A percentile compares a stretch with the other conserved stretches of the same genome.
Evolutionary conservation across 2,113 vertebrate species (phyloP).

Genomic region (Anser cygnoides): DNA sequence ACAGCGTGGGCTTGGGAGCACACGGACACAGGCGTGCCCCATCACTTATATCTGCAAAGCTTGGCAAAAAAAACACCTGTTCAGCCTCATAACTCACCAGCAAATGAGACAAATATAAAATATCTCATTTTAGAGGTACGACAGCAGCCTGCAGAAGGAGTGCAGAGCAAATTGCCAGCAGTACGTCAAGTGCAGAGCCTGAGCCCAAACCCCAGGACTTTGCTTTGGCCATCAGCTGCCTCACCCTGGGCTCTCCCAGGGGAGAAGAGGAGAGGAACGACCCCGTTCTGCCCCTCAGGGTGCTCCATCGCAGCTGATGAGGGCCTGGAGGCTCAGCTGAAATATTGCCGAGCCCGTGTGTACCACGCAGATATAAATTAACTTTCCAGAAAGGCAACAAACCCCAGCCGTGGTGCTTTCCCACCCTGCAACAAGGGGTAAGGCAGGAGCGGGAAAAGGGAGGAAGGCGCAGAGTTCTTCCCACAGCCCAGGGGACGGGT

Average conservation of each 20-base stretch:
- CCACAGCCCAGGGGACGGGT: slow-evolving; percentile 62
- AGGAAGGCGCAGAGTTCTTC: slow-evolving; percentile 50
- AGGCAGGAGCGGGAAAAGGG: background rate
- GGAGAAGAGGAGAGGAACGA: background rate
- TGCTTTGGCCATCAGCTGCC: background rate
- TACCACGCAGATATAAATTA: slow-evolving; percentile 24
- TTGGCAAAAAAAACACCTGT: background rate
- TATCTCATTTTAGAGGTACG: background rate
- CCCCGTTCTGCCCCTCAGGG: background rate
- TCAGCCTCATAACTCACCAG: background rate
- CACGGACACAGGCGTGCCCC: accelerated
- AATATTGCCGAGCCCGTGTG: background rate
- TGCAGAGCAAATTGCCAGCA: accelerated
- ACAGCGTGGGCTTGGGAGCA: accelerated
- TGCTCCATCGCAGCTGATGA: accelerated
- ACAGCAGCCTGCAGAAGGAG: background rate
- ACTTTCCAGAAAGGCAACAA: background rate
- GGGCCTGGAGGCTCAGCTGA: background rate
- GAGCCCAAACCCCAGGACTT: background rate
- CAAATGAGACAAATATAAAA: background rate
- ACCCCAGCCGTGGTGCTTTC: background rate
- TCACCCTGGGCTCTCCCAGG: accelerated
- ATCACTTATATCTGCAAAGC: background rate
- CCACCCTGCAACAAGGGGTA: background rate
- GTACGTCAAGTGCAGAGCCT: accelerated